phyloP scores from a whole-genome alignment of 35 echinoderm and acorn worm genomes.

The Apostichopus japonicus region DNA sequence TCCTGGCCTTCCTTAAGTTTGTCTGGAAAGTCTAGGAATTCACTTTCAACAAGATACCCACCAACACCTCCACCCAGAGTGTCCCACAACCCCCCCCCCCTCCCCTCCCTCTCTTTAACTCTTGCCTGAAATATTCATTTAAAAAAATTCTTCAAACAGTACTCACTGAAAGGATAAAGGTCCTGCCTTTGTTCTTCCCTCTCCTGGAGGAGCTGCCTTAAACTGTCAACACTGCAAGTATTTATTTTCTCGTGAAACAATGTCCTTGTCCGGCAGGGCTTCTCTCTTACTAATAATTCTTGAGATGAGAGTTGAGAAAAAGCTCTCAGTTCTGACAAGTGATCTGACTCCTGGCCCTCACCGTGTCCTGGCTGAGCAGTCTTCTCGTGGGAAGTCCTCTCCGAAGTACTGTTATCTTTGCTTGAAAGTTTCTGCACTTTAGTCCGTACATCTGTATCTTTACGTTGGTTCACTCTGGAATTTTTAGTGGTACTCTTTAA shows the following conservation, averaged over 20 bases:
- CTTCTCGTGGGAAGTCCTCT: slow-evolving; percentile 29
- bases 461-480: slow-evolving; percentile 35
- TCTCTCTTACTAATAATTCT: slow-evolving; percentile 42
- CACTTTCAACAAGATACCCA: too few relatives aligned
- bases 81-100: too few relatives aligned
- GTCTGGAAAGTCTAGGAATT: too few relatives aligned
- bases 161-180: slow-evolving; percentile 95
- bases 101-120: too few relatives aligned
- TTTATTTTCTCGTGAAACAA: slow-evolving; percentile 59
- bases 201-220: slow-evolving; percentile 68
- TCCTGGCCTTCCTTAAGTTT: too few relatives aligned
- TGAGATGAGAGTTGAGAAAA: slow-evolving; percentile 31
- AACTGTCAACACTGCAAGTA: slow-evolving; percentile 71
- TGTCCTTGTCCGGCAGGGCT: background rate
- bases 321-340: slow-evolving; percentile 46
- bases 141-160: background rate
- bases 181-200: slow-evolving; percentile 76
- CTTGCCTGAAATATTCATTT: too few relatives aligned
- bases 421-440: slow-evolving; percentile 19
- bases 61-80: too few relatives aligned
- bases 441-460: background rate
- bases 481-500: slow-evolving; percentile 42
- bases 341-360: slow-evolving; percentile 18
- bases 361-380: background rate
- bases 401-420: slow-evolving; percentile 59